phyloP scores from a whole-genome alignment of 2,797 vertebrate genomes.

The Ibycter americanus region DNA sequence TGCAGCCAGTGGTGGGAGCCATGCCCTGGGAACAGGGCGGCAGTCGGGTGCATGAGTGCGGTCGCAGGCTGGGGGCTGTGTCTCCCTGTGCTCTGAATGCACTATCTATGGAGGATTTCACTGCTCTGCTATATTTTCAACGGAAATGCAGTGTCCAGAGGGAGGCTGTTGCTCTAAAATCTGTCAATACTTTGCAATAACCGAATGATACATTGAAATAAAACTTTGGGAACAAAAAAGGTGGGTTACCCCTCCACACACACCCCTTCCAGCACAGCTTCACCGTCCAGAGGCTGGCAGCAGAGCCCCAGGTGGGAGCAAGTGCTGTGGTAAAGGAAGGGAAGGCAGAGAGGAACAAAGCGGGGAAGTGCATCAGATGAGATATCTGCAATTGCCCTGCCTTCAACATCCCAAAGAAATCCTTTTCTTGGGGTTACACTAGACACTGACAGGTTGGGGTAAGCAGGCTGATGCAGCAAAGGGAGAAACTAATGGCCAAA shows the following conservation, averaged over 20 bases:
- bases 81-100: neutral
- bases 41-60: neutral
- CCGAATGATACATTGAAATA: neutral
- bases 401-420: neutral
- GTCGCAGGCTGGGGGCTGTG: rapidly evolving
- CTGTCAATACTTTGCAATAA: neutral
- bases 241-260: rapidly evolving
- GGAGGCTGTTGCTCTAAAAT: neutral
- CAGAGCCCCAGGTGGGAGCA: neutral
- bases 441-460: rapidly evolving
- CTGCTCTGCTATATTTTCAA: neutral
- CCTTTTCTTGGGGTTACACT: neutral
- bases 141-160: neutral
- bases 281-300: neutral
- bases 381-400: neutral
- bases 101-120: neutral
- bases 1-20: rapidly evolving
- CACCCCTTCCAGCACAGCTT: neutral
- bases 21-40: neutral
- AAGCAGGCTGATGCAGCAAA: neutral
- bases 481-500: neutral
- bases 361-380: neutral
- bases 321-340: neutral
- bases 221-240: neutral
- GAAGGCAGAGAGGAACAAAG: neutral